These are phyloP conservation scores for Melipona bicolor DNA, from an alignment of 2,888 invertebrate genomes.

Conservation along the genomic window DNA sequence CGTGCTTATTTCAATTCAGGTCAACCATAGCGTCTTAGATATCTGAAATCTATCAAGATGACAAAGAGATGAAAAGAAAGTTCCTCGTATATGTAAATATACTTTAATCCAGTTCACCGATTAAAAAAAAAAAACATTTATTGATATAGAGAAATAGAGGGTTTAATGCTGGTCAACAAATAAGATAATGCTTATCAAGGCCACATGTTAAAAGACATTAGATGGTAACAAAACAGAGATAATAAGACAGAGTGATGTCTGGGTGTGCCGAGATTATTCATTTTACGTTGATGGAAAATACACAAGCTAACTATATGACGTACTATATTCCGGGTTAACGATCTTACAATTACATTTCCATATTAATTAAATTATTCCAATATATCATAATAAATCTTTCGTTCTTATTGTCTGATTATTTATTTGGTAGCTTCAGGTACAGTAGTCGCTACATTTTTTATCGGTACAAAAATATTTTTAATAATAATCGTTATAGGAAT, in stretches of 20 bases:
- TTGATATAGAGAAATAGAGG: constrained; percentile 43
- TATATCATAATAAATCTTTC: background rate
- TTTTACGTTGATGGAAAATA: constrained; percentile 16
- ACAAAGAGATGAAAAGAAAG: constrained; percentile 14
- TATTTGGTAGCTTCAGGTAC: constrained; percentile 67
- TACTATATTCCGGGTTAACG: constrained; percentile 15
- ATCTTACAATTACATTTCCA: background rate
- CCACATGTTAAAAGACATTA: constrained; percentile 49
- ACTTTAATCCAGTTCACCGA: constrained; percentile 13
- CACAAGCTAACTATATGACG: background rate
- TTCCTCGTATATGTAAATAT: background rate
- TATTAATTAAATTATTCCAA: constrained; percentile 6
- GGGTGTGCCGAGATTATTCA: constrained; percentile 33
- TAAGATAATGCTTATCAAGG: constrained; percentile 66
- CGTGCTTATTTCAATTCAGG: constrained; percentile 8
- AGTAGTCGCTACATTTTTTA: constrained; percentile 35
- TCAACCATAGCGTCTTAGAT: background rate
- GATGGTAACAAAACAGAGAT: constrained; percentile 47
- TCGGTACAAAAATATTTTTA: constrained; percentile 45
- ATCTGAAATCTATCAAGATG: background rate
- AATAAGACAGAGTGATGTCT: constrained; percentile 28
- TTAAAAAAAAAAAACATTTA: constrained; percentile 21
- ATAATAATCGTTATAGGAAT: constrained; percentile 10
- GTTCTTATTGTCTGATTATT: constrained; percentile 28
- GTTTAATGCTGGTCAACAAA: constrained; percentile 55